Conservation (phyloP, 2,888 invertebrate species). For the Chrysodeixis includens region DNA sequence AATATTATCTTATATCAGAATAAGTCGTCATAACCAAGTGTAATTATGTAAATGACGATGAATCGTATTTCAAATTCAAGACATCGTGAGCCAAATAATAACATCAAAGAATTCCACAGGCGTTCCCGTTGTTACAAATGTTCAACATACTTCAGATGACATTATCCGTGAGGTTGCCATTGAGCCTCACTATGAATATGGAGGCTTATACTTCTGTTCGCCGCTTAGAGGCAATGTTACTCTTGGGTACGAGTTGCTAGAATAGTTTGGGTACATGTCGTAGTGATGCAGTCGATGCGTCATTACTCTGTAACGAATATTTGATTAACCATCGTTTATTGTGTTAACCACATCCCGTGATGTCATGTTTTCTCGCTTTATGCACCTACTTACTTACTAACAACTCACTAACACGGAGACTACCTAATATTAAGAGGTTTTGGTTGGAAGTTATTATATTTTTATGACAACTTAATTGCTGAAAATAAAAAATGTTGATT, state of each 20-base stretch:
- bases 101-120: conserved; percentile 78
- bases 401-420: conserved; percentile 23
- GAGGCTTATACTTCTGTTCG: conserved; percentile 90
- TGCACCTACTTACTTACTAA: conserved; percentile 40
- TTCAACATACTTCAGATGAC: conserved; percentile 92
- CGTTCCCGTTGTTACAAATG: conserved; percentile 93
- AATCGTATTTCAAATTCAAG: not conserved
- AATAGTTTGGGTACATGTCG: conserved; percentile 39
- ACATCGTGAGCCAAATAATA: conserved; percentile 11
- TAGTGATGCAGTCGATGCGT: conserved; percentile 47
- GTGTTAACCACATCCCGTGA: conserved; percentile 57
- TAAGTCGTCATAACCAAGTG: no score
- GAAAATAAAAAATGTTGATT: no score
- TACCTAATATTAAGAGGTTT: not conserved
- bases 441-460: not conserved
- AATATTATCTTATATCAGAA: no score
- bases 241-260: conserved; percentile 86
- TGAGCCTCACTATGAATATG: conserved; percentile 86
- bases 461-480: no score
- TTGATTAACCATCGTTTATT: conserved; percentile 50
- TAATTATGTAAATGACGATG: not conserved
- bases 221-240: conserved; percentile 88
- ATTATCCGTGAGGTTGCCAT: conserved; percentile 88
- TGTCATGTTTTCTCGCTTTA: conserved; percentile 38
- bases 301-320: conserved; percentile 47